phyloP scores from a whole-genome alignment of 2,113 vertebrate species.

The Seriola quinqueradiata region DNA sequence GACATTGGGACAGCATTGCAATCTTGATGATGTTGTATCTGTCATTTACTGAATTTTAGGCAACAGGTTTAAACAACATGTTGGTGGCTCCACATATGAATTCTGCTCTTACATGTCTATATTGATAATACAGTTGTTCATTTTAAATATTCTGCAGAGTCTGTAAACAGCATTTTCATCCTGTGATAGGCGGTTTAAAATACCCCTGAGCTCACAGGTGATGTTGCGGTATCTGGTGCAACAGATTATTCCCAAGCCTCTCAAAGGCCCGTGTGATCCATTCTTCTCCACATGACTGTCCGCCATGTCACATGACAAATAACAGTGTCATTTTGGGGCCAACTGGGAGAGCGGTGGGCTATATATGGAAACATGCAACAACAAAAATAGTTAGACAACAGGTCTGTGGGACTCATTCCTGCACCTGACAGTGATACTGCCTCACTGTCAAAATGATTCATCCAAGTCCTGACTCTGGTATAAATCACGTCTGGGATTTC shows the following conservation, averaged over 20 bases:
- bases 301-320: slow-evolving; percentile 36
- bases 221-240: slow-evolving; percentile 1
- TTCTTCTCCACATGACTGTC: slow-evolving; percentile 43
- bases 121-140: neutral
- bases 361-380: slow-evolving; percentile 20
- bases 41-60: too few relatives aligned
- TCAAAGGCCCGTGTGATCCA: slow-evolving; percentile 7
- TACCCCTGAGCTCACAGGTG: too few relatives aligned
- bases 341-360: slow-evolving; percentile 1
- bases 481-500: slow-evolving; percentile 14
- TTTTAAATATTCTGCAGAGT: neutral
- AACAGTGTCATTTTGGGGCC: slow-evolving; percentile 26
- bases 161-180: neutral
- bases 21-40: too few relatives aligned
- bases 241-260: slow-evolving; percentile 12
- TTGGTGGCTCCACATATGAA: too few relatives aligned
- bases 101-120: too few relatives aligned
- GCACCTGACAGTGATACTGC: slow-evolving; percentile 20
- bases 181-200: neutral
- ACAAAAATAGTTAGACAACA: slow-evolving; percentile 15
- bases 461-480: neutral
- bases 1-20: too few relatives aligned
- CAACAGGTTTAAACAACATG: too few relatives aligned
- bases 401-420: slow-evolving; percentile 17
- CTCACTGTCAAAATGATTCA: slow-evolving; percentile 32